A percentile compares a stretch with the other conserved stretches of the same genome.
Conservation (phyloP, 2,888 invertebrate species). For the Oxystoma pomonae region DNA sequence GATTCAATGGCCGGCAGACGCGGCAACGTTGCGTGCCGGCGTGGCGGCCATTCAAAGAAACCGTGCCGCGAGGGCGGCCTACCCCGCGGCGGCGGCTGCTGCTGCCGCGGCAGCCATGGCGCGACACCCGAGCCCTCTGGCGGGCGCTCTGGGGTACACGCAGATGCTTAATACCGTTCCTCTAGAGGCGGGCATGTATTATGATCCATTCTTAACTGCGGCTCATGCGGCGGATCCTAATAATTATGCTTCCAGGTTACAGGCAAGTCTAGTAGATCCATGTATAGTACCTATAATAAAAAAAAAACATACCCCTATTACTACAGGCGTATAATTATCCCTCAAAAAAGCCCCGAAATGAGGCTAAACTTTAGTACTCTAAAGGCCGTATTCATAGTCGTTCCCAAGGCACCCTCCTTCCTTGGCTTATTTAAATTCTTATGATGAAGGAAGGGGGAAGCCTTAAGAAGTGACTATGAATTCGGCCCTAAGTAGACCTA, state of each 20-base stretch:
- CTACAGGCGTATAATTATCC: no score
- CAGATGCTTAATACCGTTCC: constrained; percentile 46
- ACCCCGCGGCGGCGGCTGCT: constrained; percentile 70
- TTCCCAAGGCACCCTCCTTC: no score
- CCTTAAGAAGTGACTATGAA: no score
- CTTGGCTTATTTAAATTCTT: no score
- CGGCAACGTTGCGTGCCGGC: constrained; percentile 64
- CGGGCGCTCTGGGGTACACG: constrained; percentile 78
- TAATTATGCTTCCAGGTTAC: constrained; percentile 72
- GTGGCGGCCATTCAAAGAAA: constrained; percentile 82
- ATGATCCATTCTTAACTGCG: constrained; percentile 87
- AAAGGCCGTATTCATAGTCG: no score
- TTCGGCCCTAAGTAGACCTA: no score
- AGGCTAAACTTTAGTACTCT: no score
- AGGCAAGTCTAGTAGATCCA: no score
- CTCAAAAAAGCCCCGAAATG: no score
- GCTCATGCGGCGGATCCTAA: constrained; percentile 83
- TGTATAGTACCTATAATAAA: no score
- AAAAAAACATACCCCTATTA: no score
- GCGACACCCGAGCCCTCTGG: constrained; percentile 64
- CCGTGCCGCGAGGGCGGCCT: constrained; percentile 60
- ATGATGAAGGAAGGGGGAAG: no score
- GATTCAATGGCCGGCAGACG: constrained; percentile 81
- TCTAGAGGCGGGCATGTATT: constrained; percentile 65
- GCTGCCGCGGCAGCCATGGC: constrained; percentile 66